Evolutionary conservation across 2,797 vertebrate species (phyloP).

Genomic region (Ambastaia sidthimunki): DNA sequence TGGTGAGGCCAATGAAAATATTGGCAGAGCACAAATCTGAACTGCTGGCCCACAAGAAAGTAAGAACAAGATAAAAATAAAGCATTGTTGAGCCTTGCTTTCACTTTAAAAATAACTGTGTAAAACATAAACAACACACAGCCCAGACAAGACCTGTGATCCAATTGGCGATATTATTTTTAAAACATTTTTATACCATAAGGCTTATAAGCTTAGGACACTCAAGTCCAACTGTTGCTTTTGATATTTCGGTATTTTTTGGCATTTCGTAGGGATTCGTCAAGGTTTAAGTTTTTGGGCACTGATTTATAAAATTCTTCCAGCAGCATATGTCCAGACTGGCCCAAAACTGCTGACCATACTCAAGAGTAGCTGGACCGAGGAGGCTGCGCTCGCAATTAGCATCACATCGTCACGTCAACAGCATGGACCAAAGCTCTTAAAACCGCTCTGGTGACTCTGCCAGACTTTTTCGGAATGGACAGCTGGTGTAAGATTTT

Average conservation of each 20-base stretch:
- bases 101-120: neutral
- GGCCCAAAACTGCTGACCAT: conserved; percentile 37
- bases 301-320: conserved; percentile 16
- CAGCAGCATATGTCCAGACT: conserved; percentile 37
- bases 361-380: conserved; percentile 28
- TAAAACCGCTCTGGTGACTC: conserved; percentile 28
- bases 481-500: conserved; percentile 50
- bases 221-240: conserved; percentile 13
- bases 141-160: neutral
- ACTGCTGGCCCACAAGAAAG: neutral
- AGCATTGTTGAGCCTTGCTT: neutral
- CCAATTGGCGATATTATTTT: conserved; percentile 10
- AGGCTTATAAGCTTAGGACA: conserved; percentile 37
- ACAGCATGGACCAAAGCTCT: conserved; percentile 35
- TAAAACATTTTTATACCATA: conserved; percentile 14
- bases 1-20: too few species aligned
- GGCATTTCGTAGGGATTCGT: conserved; percentile 15
- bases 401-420: neutral
- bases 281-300: conserved; percentile 34
- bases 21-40: neutral
- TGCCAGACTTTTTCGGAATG: conserved; percentile 29
- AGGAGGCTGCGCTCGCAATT: neutral
- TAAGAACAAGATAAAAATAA: neutral
- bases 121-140: neutral
- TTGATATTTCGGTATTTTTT: conserved; percentile 8